phyloP scores from a whole-genome alignment of 2,113 vertebrate species.

The Cryptotis parvus region DNA sequence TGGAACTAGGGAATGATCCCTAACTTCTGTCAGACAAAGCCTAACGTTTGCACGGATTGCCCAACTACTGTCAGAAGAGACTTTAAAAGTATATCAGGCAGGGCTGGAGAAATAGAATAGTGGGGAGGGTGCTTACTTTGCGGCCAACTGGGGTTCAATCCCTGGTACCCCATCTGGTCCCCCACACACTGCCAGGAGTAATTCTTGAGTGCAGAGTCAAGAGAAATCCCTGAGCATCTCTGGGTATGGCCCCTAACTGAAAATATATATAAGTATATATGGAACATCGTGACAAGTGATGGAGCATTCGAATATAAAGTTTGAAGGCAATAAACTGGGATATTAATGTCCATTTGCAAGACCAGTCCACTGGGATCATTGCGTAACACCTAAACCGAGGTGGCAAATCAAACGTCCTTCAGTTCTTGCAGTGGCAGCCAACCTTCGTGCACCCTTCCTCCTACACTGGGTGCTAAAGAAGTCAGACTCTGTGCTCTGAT shows the following conservation, averaged over 20 bases:
- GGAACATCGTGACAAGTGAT: too few species aligned
- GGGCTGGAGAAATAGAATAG: too few species aligned
- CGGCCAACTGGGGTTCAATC: too few species aligned
- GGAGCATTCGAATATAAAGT: neutral
- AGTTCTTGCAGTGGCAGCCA: neutral
- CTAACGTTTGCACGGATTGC: neutral
- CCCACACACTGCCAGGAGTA: too few species aligned
- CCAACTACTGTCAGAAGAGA: neutral
- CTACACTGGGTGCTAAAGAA: conserved; percentile 7
- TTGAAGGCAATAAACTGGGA: neutral
- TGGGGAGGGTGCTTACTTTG: too few species aligned
- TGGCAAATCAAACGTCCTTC: neutral
- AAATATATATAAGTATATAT: neutral
- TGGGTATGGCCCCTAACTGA: too few species aligned
- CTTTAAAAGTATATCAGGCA: neutral
- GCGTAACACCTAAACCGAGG: neutral
- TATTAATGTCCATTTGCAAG: neutral
- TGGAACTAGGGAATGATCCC: neutral
- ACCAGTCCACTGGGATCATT: neutral
- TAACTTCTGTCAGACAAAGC: neutral
- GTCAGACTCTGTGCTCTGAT: neutral
- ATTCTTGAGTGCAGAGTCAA: too few species aligned
- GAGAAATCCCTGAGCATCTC: too few species aligned
- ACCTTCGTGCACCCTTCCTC: neutral
- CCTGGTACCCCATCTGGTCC: too few species aligned